Evolutionary conservation across 2,113 vertebrate genomes (phyloP), one percentile per base, ranked within the genome.

Genomic region (Stegastes partitus): DNA sequence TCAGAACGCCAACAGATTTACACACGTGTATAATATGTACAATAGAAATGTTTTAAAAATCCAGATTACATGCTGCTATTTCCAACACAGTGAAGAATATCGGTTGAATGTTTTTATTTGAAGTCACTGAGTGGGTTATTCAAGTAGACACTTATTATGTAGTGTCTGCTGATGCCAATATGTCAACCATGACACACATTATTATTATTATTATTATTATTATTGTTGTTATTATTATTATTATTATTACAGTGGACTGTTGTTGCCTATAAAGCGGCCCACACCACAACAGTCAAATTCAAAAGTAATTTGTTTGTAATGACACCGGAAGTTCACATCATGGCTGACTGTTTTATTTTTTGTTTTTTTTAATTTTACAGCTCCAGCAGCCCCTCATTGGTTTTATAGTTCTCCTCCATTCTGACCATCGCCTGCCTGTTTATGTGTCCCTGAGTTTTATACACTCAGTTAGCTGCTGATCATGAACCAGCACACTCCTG

Each of bases 401-500:
- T 62, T 65, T 55, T 1, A 1, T 68, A 56, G 57, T n/a, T 28
- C 56, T 7, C 15, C 58, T 31, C 50, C n/a, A 31, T 6, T 26
- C 12, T 55, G 34, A 70, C 37, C 57, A 23, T 64, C 50, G 53
- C 6, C 34, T 55, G 64, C 23, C 4, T 58, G 63, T 68, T 63
- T 22, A 25, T 57, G 10, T 53, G 22, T 63, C 64, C 0, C 47
- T 62, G 47, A 55, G n/a, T 77, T 71, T 54, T 31, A 70, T 49
- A 31, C 64, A 76, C 22, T 7, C 57, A 59, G 56, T 34, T 55
- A 19, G 51, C 50, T 23, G 61, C 51, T 44, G 67, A 58, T 44
- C 70, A 28, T 21, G 44, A 74, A 67, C 7, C 44, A 28, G 18
- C 63, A 66, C 39, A 11, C 45, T 66, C 18, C 26, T 4, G 8